Conservation (phyloP, 2,113 vertebrate species). For the Ammospiza nelsoni region DNA sequence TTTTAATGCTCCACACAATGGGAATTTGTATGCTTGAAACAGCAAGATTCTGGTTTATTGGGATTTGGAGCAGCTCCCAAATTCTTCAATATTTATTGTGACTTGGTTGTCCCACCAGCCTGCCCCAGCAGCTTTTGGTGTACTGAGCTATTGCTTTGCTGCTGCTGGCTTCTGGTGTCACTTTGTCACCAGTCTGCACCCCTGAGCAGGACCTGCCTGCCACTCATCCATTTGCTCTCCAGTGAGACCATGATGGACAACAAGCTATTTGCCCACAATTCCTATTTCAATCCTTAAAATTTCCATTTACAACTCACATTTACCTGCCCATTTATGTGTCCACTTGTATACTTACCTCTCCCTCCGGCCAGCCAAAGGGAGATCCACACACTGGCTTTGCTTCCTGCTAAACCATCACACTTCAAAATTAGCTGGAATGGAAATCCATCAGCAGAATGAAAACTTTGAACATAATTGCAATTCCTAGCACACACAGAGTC, state of each 20-base stretch:
- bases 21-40: neutral
- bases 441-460: neutral
- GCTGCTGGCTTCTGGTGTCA: neutral
- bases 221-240: neutral
- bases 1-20: neutral
- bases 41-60: neutral
- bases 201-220: neutral
- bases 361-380: neutral
- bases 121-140: neutral
- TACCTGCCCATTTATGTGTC: neutral
- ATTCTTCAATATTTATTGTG: neutral
- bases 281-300: neutral
- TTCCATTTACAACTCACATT: neutral
- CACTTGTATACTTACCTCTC: neutral
- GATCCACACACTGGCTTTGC: neutral
- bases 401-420: neutral
- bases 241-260: neutral
- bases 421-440: neutral
- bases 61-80: neutral
- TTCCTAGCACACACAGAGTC: neutral
- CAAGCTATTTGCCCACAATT: neutral
- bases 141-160: neutral
- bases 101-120: neutral
- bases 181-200: neutral
- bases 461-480: neutral